A percentile compares a stretch with the other conserved stretches of the same genome.
Evolutionary conservation across 2,888 invertebrate species (phyloP).

Genomic region (Polyploca ridens): DNA sequence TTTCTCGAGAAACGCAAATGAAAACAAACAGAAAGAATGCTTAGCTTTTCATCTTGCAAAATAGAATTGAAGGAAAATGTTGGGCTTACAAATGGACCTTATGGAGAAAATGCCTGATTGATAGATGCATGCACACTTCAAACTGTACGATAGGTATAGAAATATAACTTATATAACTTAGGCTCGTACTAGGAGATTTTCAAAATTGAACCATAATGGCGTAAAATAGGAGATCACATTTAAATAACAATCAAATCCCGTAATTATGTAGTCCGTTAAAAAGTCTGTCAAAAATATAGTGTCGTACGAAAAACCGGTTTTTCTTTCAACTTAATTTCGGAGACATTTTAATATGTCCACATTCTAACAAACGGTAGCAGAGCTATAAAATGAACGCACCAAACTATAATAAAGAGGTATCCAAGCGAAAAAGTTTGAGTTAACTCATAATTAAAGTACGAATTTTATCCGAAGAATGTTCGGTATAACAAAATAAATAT

Average conservation of each 20-base stretch:
- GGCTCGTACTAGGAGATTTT: no score
- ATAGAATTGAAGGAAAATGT: no score
- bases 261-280: no score
- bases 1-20: background rate
- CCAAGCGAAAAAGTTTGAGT: background rate
- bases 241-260: no score
- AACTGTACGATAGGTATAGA: no score
- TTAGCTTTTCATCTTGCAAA: no score
- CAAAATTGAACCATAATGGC: no score
- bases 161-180: no score
- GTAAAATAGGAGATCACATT: no score
- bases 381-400: background rate
- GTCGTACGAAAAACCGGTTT: background rate
- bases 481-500: background rate
- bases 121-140: no score
- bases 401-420: background rate
- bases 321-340: background rate
- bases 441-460: background rate
- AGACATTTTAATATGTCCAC: background rate
- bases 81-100: no score
- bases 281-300: background rate
- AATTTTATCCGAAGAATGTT: background rate
- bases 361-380: background rate
- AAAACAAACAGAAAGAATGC: background rate
- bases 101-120: no score